Conservation (phyloP, 1,140 invertebrate genomes). For the Lepidurus apus region DNA sequence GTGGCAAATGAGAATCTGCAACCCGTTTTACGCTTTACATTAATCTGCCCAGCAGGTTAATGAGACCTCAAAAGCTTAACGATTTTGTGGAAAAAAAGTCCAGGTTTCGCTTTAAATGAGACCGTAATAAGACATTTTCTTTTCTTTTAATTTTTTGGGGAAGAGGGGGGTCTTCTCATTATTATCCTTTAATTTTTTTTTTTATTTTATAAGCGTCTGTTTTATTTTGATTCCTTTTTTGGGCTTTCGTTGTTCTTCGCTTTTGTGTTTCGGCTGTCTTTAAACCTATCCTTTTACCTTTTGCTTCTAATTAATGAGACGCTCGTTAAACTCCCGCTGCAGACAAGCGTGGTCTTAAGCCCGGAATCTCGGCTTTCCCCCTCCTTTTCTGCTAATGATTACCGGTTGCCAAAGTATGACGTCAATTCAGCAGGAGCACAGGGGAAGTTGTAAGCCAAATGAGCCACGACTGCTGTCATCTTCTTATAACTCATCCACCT, state of each 20-base stretch:
- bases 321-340: neutral
- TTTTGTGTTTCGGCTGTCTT: neutral
- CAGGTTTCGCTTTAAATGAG: too few relatives aligned
- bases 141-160: too few relatives aligned
- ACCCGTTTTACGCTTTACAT: neutral
- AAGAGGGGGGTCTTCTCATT: too few relatives aligned
- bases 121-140: too few relatives aligned
- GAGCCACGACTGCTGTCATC: neutral
- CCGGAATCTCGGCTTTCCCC: neutral
- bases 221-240: too few relatives aligned
- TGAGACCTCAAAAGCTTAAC: neutral
- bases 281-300: neutral
- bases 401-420: slow-evolving; percentile 11
- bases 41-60: neutral
- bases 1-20: neutral
- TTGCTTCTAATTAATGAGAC: neutral
- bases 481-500: too few relatives aligned
- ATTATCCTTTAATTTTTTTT: too few relatives aligned
- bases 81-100: too few relatives aligned
- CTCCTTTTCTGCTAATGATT: neutral
- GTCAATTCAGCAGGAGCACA: neutral
- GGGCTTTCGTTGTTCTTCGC: too few relatives aligned
- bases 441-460: neutral
- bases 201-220: too few relatives aligned
- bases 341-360: neutral